Evolutionary conservation across 2,888 invertebrate species (phyloP).

Genomic region (Agrotis ipsilon): DNA sequence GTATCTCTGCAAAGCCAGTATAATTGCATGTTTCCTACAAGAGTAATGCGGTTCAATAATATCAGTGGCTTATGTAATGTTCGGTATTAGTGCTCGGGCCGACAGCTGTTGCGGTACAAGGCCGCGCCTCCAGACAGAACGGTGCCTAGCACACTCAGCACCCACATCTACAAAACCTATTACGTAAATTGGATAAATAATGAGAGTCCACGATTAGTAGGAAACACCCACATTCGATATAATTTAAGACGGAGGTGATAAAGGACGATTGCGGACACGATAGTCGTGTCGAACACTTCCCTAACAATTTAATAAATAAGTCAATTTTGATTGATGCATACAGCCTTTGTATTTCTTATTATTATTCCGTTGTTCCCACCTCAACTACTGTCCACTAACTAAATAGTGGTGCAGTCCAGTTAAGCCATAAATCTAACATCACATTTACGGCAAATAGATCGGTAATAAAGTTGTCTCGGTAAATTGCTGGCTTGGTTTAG

Average conservation of each 20-base stretch:
- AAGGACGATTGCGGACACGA: slow-evolving; percentile 36
- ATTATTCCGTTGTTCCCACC: slow-evolving; percentile 24
- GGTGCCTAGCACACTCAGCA: slow-evolving; percentile 65
- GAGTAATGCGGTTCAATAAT: slow-evolving; percentile 65
- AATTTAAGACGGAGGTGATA: slow-evolving; percentile 35
- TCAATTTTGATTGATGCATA: slow-evolving; percentile 43
- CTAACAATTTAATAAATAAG: slow-evolving; percentile 43
- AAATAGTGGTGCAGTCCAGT: slow-evolving; percentile 44
- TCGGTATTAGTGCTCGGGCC: slow-evolving; percentile 43
- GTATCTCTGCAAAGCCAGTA: slow-evolving; percentile 41
- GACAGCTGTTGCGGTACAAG: slow-evolving; percentile 63
- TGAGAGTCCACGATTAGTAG: slow-evolving; percentile 41
- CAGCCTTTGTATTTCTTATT: slow-evolving; percentile 32
- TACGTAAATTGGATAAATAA: slow-evolving; percentile 59
- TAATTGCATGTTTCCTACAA: slow-evolving; percentile 59
- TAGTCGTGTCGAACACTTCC: slow-evolving; percentile 30
- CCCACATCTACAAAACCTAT: slow-evolving; percentile 50
- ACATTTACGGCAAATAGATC: slow-evolving; percentile 76
- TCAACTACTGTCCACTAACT: slow-evolving; percentile 32
- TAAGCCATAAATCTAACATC: slow-evolving; percentile 74
- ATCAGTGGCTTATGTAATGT: slow-evolving; percentile 63
- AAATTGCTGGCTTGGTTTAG: slow-evolving; percentile 68
- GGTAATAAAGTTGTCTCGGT: slow-evolving; percentile 76
- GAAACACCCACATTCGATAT: slow-evolving; percentile 47
- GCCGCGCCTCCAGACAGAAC: slow-evolving; percentile 67